Evolutionary conservation across 2,113 vertebrate genomes (phyloP).

Genomic region (Perognathus longimembris): DNA sequence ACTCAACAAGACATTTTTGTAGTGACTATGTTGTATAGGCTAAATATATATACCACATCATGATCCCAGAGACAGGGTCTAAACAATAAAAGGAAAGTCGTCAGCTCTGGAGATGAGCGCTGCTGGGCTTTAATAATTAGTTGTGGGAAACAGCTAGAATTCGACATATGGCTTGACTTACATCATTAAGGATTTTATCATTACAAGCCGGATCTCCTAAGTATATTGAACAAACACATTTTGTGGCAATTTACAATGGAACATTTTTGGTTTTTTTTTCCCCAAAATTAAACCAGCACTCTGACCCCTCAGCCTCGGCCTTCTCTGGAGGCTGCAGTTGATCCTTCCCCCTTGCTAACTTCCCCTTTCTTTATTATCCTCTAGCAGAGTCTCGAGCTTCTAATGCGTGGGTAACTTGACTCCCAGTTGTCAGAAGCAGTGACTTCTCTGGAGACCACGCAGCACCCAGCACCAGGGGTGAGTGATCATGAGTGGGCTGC

Average conservation of each 20-base stretch:
- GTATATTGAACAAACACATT: not conserved
- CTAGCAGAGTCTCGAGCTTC: too few species aligned
- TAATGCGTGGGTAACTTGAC: too few species aligned
- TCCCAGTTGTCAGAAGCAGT: too few species aligned
- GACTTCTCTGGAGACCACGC: too few species aligned
- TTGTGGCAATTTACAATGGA: not conserved
- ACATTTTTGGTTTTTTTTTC: not conserved
- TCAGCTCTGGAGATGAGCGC: not conserved
- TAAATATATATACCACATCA: too few species aligned
- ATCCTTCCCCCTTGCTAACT: too few species aligned
- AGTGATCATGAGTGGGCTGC: not conserved
- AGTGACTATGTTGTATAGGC: not conserved
- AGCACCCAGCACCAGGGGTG: too few species aligned
- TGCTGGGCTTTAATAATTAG: not conserved
- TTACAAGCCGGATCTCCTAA: not conserved
- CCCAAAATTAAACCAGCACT: not conserved
- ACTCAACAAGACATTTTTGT: not conserved
- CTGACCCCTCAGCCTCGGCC: not conserved
- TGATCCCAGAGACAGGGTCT: too few species aligned
- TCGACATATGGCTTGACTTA: not conserved
- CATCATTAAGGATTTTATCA: not conserved
- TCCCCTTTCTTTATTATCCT: too few species aligned
- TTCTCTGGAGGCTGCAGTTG: too few species aligned
- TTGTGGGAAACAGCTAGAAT: not conserved
- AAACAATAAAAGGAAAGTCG: not conserved